phyloP scores from a whole-genome alignment of 2,888 invertebrate species.

The Ellobium chinense region DNA sequence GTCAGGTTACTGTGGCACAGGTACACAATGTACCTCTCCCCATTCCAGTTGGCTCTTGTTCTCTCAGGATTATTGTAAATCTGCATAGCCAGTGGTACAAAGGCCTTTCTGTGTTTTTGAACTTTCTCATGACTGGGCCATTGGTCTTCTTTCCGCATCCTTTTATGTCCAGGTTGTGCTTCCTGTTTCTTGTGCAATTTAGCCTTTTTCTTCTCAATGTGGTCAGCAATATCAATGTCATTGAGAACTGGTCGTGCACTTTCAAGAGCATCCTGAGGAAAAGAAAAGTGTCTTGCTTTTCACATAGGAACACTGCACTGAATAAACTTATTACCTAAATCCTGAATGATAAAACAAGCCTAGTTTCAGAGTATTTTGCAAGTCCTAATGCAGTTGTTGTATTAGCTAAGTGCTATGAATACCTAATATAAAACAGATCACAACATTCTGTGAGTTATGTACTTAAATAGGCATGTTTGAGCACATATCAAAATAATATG shows the following conservation, averaged over 20 bases:
- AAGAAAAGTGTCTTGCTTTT: too few species aligned
- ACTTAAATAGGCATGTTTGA: too few species aligned
- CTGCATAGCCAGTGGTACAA: conserved; percentile 28
- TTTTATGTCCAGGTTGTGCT: neutral
- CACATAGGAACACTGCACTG: too few species aligned
- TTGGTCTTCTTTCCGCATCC: conserved; percentile 35
- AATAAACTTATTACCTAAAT: too few species aligned
- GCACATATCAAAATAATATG: too few species aligned
- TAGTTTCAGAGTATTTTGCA: too few species aligned
- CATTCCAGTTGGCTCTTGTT: conserved; percentile 32
- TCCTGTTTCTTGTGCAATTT: neutral
- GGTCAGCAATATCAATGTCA: conserved; percentile 31
- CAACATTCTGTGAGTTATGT: too few species aligned
- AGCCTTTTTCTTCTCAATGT: conserved; percentile 30
- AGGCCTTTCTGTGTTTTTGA: conserved; percentile 15
- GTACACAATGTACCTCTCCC: conserved; percentile 52
- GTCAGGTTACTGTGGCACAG: conserved; percentile 51
- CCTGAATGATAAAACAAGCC: too few species aligned
- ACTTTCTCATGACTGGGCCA: conserved; percentile 43
- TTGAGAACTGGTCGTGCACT: conserved; percentile 16
- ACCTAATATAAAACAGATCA: too few species aligned
- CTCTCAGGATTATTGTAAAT: conserved; percentile 36
- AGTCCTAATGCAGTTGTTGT: too few species aligned
- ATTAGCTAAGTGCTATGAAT: too few species aligned
- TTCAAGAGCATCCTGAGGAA: too few species aligned